Conservation (phyloP, 1,140 invertebrate species). For the Acromyrmex heyeri region DNA sequence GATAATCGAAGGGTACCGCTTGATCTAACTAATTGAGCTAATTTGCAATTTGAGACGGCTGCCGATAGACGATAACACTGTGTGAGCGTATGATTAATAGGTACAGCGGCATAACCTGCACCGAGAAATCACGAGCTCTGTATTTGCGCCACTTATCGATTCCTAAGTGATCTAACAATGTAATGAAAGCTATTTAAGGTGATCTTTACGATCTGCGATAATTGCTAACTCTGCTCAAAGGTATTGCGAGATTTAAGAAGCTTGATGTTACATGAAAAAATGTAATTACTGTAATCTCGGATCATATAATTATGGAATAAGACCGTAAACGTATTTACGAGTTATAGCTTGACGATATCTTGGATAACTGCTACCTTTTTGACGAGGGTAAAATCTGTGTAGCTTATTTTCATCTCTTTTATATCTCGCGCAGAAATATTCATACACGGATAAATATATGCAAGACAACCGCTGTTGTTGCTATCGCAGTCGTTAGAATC, state of each 20-base stretch:
- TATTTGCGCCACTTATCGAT: neutral
- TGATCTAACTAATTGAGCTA: slow-evolving; percentile 28
- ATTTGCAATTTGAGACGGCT: slow-evolving; percentile 46
- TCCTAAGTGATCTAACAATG: neutral
- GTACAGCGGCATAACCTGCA: neutral
- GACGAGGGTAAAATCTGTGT: neutral
- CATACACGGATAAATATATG: neutral
- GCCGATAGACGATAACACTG: neutral
- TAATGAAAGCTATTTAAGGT: neutral
- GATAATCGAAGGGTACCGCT: slow-evolving; percentile 20
- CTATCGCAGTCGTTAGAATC: neutral
- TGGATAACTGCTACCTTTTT: neutral
- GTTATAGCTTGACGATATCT: neutral
- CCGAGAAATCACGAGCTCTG: neutral
- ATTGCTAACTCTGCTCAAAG: neutral
- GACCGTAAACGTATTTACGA: slow-evolving; percentile 11
- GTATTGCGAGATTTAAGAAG: neutral
- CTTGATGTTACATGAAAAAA: neutral
- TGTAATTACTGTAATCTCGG: slow-evolving; percentile 1
- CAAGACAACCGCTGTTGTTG: neutral
- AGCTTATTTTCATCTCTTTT: neutral
- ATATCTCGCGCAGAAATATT: neutral
- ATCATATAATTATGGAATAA: neutral
- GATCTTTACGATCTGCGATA: slow-evolving; percentile 38
- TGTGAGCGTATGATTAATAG: slow-evolving; percentile 15